These are phyloP conservation scores for Melierax canorus DNA, from an alignment of 2,113 vertebrate genomes.

Conservation along the genomic window DNA sequence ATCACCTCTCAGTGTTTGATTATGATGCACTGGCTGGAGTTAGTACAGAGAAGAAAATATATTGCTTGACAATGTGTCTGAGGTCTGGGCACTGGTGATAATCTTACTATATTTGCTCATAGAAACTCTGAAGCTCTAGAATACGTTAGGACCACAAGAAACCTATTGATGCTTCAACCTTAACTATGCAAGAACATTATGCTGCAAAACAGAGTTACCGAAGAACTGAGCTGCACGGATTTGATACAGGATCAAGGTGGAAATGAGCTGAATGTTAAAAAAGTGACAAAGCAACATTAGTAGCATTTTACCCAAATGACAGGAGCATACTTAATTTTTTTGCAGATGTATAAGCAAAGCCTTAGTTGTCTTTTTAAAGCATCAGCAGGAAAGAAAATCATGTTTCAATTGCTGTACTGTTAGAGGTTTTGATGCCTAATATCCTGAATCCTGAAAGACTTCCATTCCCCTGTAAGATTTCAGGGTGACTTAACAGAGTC, in stretches of 20 bases:
- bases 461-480: not conserved
- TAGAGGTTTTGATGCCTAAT: not conserved
- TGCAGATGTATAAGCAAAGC: not conserved
- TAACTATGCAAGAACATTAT: not conserved
- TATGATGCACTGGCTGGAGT: too few species aligned
- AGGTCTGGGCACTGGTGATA: not conserved
- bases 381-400: not conserved
- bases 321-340: not conserved
- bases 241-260: not conserved
- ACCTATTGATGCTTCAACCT: not conserved
- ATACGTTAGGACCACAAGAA: not conserved
- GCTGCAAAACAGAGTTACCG: not conserved
- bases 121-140: not conserved
- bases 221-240: not conserved
- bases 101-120: not conserved
- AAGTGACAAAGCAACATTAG: not conserved
- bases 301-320: not conserved
- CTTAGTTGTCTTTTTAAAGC: not conserved
- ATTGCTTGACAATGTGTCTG: not conserved
- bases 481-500: not conserved
- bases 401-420: not conserved
- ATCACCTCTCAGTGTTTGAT: not conserved
- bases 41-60: not conserved
- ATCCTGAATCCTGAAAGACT: not conserved
- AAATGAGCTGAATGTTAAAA: not conserved